Conservation (phyloP, 2,888 invertebrate species). For the Nezara viridula region DNA sequence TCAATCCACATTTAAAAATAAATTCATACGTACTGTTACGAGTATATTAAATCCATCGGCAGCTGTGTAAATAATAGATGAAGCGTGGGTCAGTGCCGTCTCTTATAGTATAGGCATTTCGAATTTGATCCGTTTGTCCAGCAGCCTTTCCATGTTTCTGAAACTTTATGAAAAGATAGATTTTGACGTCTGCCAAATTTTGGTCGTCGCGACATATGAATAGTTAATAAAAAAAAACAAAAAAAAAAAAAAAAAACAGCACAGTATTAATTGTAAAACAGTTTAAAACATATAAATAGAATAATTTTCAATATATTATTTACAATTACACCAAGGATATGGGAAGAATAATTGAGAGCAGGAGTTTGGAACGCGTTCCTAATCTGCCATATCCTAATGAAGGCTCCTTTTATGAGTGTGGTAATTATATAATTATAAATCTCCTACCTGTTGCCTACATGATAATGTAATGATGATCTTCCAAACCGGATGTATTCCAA, state of each 20-base stretch:
- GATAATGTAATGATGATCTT: no score
- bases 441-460: no score
- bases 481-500: no score
- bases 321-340: no score
- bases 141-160: background rate
- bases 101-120: background rate
- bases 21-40: background rate
- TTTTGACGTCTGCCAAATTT: background rate
- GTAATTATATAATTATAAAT: no score
- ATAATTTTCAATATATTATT: no score
- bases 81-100: background rate
- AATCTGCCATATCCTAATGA: no score
- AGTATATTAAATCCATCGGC: background rate
- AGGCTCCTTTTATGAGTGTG: no score
- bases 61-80: background rate
- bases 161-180: background rate
- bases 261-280: background rate
- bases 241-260: no score
- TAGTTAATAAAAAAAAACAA: background rate
- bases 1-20: background rate
- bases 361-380: no score
- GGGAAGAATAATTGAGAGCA: no score
- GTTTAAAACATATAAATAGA: no score
- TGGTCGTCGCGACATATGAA: background rate
- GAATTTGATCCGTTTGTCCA: background rate